Base-by-base conservation (phyloP, 37 sponge, comb jelly and placozoan genomes). In the Axinella damicornis region DNA sequence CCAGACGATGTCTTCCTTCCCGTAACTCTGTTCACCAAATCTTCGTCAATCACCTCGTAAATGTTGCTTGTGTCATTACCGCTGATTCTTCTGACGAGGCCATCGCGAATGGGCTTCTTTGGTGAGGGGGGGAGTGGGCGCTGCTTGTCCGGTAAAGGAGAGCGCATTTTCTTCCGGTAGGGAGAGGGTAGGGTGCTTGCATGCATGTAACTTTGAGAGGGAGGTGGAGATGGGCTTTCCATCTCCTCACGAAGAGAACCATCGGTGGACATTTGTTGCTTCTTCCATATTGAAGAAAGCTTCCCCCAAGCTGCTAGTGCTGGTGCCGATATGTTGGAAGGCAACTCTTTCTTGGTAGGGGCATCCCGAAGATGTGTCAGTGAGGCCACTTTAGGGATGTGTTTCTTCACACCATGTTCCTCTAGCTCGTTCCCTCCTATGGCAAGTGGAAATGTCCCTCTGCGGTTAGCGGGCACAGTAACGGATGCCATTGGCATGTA, bases 101-200 rank as follows among this genome's bases (percentile, higher is more conserved):
- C 35, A 2, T 25, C 6, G 13, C 5, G 38, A 15, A 56, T 30
- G 5, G 19, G 14, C 28, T 88, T 82, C 28, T 64, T 46, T 2
- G 89, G 89, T 21, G 82, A 88, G 28, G 89, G 89, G 27, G 89
- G 89, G 70, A 88, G 83, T 19, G 89, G 89, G 2, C 89, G 52
- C 34, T 32, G 17, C 57, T 28, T n/a, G 85, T 27, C 11, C 22
- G 53, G 13, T 20, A 24, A 63, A 21, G 53, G 13, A 30, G 22
- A 21, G 22, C 61, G 78, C 11, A 70, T 55, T 4, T 9, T 46
- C 9, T 46, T 4, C 9, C 46, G 46, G 46, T 46, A 9, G 11
- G 53, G 13, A 30, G 22, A 12, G 11, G 60, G 78, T 11, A 69
- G 56, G 25, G 18, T 53, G 33, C 46, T 46, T 9, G 9, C 9